phyloP scores from a whole-genome alignment of 2,797 vertebrate species.

The Paedocypris micromegethes region DNA sequence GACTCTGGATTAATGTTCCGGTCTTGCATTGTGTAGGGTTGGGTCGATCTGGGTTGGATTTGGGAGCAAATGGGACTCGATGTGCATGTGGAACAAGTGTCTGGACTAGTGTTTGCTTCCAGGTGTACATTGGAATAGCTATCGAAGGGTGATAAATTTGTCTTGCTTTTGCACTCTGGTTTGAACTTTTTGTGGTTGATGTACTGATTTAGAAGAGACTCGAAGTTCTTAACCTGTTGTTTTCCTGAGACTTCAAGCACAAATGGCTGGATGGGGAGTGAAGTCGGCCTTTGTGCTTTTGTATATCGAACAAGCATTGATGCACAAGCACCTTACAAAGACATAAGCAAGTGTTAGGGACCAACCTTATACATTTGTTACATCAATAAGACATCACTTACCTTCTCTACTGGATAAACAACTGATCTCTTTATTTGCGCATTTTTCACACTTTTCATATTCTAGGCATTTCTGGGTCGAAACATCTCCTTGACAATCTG shows the following conservation, averaged over 20 bases:
- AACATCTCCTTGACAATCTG: too few relatives aligned
- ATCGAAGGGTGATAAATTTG: constrained; percentile 69
- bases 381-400: constrained; percentile 7
- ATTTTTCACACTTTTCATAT: constrained; percentile 43
- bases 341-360: constrained; percentile 27
- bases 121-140: constrained; percentile 73
- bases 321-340: constrained; percentile 55
- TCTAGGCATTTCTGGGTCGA: constrained; percentile 65
- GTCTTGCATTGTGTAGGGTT: constrained; percentile 54
- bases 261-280: constrained; percentile 91
- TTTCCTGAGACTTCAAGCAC: constrained; percentile 77
- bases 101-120: constrained; percentile 73
- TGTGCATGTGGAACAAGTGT: constrained; percentile 81
- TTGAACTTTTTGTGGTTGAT: constrained; percentile 76
- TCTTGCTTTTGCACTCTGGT: constrained; percentile 55
- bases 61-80: constrained; percentile 61
- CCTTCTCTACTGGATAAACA: constrained; percentile 38
- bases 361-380: neutral
- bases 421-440: neutral
- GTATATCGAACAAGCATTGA: constrained; percentile 74
- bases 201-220: constrained; percentile 81
- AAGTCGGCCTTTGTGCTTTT: constrained; percentile 91
- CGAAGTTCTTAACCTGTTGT: constrained; percentile 61
- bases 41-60: constrained; percentile 46
- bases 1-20: constrained; percentile 56